A percentile compares a stretch with the other conserved stretches of the same genome.
Evolutionary conservation across 2,113 vertebrate species (phyloP).

Genomic region (Marmota monax): DNA sequence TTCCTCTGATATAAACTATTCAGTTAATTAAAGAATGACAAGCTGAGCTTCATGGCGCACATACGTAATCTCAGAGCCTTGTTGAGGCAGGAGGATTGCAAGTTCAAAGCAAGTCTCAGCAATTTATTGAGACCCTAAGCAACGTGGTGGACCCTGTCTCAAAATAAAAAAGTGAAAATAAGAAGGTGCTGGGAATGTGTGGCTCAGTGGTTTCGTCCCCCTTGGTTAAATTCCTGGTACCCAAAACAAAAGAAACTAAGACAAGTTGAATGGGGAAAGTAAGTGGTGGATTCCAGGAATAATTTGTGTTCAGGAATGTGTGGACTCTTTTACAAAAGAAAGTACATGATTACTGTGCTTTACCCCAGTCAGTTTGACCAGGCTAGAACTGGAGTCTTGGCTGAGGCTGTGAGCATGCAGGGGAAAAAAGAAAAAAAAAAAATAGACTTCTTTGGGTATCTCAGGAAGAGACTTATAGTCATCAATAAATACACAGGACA

Average conservation of each 20-base stretch:
- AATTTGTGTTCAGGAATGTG: not conserved
- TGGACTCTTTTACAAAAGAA: not conserved
- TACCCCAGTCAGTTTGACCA: not conserved
- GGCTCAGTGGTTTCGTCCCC: no score
- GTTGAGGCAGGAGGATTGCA: no score
- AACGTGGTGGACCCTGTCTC: no score
- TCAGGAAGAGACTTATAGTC: not conserved
- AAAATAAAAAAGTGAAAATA: no score
- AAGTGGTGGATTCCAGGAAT: not conserved
- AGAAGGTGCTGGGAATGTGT: no score
- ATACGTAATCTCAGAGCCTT: no score
- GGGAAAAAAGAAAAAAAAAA: not conserved
- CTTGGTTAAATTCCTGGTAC: no score
- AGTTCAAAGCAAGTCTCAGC: no score
- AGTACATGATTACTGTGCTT: not conserved
- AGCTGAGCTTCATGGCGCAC: no score
- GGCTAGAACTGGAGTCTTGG: not conserved
- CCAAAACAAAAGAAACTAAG: not conserved
- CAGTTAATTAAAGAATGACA: not conserved
- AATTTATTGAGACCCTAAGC: no score
- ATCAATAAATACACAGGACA: not conserved
- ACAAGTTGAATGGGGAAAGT: not conserved
- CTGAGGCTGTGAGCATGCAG: not conserved
- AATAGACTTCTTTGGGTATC: not conserved
- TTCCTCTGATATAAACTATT: no score